Percentiles rank a stretch among this genome's conserved stretches.
Evolutionary conservation across 2,888 invertebrate genomes (phyloP).

Genomic region (Philereme vetulata): DNA sequence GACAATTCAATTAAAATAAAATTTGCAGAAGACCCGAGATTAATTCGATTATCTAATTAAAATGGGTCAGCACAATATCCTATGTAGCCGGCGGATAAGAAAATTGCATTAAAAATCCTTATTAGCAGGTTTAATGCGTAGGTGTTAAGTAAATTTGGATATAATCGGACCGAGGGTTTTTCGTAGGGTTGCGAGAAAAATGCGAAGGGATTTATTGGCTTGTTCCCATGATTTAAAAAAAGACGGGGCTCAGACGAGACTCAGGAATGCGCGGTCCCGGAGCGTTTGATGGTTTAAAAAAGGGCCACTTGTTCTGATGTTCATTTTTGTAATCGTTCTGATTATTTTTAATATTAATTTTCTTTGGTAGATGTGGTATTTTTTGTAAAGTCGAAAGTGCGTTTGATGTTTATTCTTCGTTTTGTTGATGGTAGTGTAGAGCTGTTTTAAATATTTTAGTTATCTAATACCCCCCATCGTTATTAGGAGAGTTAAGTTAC

Average conservation of each 20-base stretch:
- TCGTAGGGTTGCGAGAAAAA: conserved; percentile 69
- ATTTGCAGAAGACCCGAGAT: conserved; percentile 68
- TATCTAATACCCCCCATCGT: too few species aligned
- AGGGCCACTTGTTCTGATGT: conserved; percentile 60
- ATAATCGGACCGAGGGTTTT: conserved; percentile 79
- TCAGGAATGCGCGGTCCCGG: conserved; percentile 67
- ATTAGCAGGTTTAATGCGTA: conserved; percentile 77
- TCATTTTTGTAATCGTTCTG: conserved; percentile 72
- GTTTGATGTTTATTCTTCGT: conserved; percentile 21
- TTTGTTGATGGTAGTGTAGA: neutral
- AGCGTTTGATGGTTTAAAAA: conserved; percentile 66
- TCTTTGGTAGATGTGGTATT: conserved; percentile 26
- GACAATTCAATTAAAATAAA: conserved; percentile 63
- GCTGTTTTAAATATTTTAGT: too few species aligned
- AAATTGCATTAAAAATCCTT: conserved; percentile 75
- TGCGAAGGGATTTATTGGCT: conserved; percentile 82
- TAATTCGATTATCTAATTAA: conserved; percentile 74
- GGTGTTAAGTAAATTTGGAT: conserved; percentile 84
- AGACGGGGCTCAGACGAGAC: conserved; percentile 66
- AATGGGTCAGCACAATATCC: conserved; percentile 59
- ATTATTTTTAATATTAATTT: conserved; percentile 58
- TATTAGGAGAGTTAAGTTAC: too few species aligned
- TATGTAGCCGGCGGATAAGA: conserved; percentile 62
- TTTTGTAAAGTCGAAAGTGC: conserved; percentile 23
- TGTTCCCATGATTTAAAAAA: conserved; percentile 82